Base-by-base conservation (phyloP, 2,888 invertebrate species). In the Chelonus formosanus region DNA sequence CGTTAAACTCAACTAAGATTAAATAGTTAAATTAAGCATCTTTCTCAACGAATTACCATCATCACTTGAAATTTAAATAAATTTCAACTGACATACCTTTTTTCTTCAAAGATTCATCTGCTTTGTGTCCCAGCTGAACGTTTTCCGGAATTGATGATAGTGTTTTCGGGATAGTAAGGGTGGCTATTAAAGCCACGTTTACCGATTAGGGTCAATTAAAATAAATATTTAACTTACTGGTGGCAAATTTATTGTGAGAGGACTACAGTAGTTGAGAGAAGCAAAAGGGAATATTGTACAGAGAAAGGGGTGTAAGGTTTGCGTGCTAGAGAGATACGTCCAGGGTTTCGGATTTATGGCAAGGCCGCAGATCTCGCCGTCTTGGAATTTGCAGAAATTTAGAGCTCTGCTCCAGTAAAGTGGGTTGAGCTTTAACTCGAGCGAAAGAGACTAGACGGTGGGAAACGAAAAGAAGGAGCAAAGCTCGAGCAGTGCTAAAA, bases 361-460 rank as follows among this genome's bases (percentile, higher is more conserved):
- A 66, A 68, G 71, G 44, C 34, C 40, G 34, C 48, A 36, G 69
- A 55, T 57, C 67, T 73, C 68, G 71, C 72, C 67, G 71, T 73
- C 73, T 70, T 70, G 75, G 76, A 77, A 80, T 80, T 78, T 74
- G 72, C 73, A 72, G 67, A 80, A 79, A 79, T 79, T 76, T 75
- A 74, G 69, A 76, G 72, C 74, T 75, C 73, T 73, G 70, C 64
- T 62, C 50, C 55, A 67, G 68, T 67, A 68, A 68, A 70, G 70
- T 69, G 65, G 65, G 67, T 65, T 64, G 65, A 67, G 61, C 53
- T 36, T 20, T 61, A 61, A 61, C 53, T 61, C 31, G 53, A 32
- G 44, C 8, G 7, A 40, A 32, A 53, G 44, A 61, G 8, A 50
- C 10, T 4, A 40, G 36, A 20, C n/a, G 32, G 34, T 45, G 47